A percentile compares a stretch with the other conserved stretches of the same genome.
phyloP scores from a whole-genome alignment of 2,888 invertebrate species.

The Melinaea marsaeus region DNA sequence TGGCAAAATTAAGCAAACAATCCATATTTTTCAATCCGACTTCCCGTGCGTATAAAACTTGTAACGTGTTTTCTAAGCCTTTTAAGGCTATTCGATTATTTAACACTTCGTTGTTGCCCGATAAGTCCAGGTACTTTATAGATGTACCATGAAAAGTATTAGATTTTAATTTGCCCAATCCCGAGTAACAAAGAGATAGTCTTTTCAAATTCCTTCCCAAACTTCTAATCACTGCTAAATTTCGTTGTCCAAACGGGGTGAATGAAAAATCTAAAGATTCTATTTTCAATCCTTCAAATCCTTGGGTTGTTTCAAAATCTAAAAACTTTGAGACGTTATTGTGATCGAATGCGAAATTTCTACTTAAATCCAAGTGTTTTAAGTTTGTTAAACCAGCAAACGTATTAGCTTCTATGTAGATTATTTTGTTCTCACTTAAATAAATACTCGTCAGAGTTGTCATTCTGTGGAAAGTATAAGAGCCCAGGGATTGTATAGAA shows the following conservation, averaged over 20 bases:
- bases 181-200: slow-evolving; percentile 66
- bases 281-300: slow-evolving; percentile 43
- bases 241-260: slow-evolving; percentile 43
- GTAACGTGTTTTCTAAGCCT: slow-evolving; percentile 60
- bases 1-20: slow-evolving; percentile 53
- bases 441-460: slow-evolving; percentile 67
- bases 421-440: slow-evolving; percentile 74
- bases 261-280: slow-evolving; percentile 55
- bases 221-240: slow-evolving; percentile 37
- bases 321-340: slow-evolving; percentile 35
- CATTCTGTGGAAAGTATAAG: slow-evolving; percentile 65
- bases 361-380: slow-evolving; percentile 75
- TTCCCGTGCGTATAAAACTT: slow-evolving; percentile 66
- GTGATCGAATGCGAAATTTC: slow-evolving; percentile 46
- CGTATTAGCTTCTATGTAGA: slow-evolving; percentile 52
- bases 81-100: slow-evolving; percentile 48
- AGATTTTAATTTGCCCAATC: slow-evolving; percentile 51
- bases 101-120: slow-evolving; percentile 68
- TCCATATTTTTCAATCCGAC: slow-evolving; percentile 56
- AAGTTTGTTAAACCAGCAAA: slow-evolving; percentile 61
- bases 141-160: slow-evolving; percentile 61
- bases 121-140: slow-evolving; percentile 73
- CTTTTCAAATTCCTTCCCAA: slow-evolving; percentile 44
- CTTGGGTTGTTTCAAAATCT: slow-evolving; percentile 33
- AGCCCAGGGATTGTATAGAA: slow-evolving; percentile 63